Evolutionary conservation across 2,113 vertebrate species (phyloP).

Genomic region (Rhynchomys soricoides): DNA sequence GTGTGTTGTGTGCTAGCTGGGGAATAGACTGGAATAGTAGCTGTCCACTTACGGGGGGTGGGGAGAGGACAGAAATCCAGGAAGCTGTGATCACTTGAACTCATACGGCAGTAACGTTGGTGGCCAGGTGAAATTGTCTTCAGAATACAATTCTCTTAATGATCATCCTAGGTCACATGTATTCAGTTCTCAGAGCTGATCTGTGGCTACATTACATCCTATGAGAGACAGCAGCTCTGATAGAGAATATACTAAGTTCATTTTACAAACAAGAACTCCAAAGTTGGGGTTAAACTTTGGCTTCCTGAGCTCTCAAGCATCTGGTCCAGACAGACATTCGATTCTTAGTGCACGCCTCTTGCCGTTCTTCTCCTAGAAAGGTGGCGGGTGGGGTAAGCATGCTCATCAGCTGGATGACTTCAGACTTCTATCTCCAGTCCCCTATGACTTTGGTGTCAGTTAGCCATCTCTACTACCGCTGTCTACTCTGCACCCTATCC

Average conservation of each 20-base stretch:
- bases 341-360: background rate
- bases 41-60: background rate
- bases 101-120: fast-evolving
- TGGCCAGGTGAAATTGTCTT: background rate
- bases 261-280: background rate
- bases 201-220: background rate
- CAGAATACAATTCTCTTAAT: background rate
- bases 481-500: background rate
- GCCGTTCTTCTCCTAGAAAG: background rate
- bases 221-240: background rate
- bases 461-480: background rate
- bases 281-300: background rate
- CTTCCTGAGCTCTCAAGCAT: background rate
- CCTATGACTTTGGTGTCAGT: background rate
- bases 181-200: background rate
- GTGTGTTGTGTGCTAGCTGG: background rate
- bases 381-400: too few species aligned
- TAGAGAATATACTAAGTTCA: fast-evolving
- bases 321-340: background rate
- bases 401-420: background rate
- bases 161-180: background rate
- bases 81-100: background rate
- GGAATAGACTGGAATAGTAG: background rate
- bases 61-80: background rate
- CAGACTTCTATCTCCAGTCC: background rate